Conservation (phyloP, 2,113 vertebrate species). For the Prunella himalayana region DNA sequence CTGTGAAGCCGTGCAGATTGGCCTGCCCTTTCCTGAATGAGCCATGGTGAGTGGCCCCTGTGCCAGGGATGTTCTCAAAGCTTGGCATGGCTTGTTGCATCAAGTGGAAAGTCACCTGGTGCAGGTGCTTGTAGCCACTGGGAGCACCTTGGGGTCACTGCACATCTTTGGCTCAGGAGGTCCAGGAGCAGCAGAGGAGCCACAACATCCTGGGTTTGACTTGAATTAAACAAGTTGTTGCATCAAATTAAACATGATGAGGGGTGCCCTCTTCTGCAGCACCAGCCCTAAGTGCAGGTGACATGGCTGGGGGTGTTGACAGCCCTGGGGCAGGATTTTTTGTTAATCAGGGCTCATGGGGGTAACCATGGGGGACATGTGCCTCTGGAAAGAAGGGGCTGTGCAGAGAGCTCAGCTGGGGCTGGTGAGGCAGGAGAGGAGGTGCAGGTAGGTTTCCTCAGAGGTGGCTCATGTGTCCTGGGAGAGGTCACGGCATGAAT, state of each 20-base stretch:
- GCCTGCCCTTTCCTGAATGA: background rate
- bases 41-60: background rate
- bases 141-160: rapidly evolving
- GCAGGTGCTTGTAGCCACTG: background rate
- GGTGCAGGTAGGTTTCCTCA: rapidly evolving
- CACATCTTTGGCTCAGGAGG: background rate
- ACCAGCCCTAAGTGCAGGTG: background rate
- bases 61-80: background rate
- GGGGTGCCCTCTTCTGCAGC: background rate
- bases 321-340: background rate
- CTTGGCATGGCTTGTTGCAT: background rate
- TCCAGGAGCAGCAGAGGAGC: background rate
- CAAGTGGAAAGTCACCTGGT: background rate
- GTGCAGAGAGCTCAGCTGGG: too few relatives aligned
- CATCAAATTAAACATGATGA: background rate
- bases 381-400: background rate
- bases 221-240: rapidly evolving
- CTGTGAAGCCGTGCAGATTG: background rate
- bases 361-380: background rate
- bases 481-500: rapidly evolving
- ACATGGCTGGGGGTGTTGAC: rapidly evolving
- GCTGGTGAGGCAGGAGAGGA: background rate
- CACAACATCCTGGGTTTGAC: rapidly evolving
- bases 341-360: rapidly evolving
- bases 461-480: background rate